Conservation (phyloP, 2,113 vertebrate genomes). For the Muntiacus reevesi region DNA sequence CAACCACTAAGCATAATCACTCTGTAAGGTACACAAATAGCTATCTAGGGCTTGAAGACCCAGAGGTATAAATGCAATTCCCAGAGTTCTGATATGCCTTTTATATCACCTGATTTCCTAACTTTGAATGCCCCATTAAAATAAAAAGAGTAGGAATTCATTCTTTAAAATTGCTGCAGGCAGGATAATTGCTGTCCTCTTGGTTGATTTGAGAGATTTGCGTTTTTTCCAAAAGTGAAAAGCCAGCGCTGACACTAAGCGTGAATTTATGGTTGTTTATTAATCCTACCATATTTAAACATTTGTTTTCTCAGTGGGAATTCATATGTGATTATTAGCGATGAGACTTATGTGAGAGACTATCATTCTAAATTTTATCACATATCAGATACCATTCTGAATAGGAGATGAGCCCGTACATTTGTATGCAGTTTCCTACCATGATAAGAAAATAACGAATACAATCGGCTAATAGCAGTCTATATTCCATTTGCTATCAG, state of each 20-base stretch:
- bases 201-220: conserved; percentile 18
- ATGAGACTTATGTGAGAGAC: conserved; percentile 59
- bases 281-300: conserved; percentile 64
- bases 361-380: conserved; percentile 77
- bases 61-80: conserved; percentile 19
- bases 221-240: conserved; percentile 39
- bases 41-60: not conserved
- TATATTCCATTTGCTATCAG: conserved; percentile 70
- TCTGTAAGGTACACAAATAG: not conserved
- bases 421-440: conserved; percentile 31
- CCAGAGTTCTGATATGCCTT: not conserved
- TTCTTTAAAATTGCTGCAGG: conserved; percentile 13
- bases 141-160: conserved; percentile 46
- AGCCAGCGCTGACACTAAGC: conserved; percentile 2
- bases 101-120: conserved; percentile 59
- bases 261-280: conserved; percentile 71
- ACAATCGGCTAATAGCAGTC: conserved; percentile 66
- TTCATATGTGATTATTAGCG: conserved; percentile 49
- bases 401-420: conserved; percentile 53
- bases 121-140: conserved; percentile 61
- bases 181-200: conserved; percentile 44
- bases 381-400: conserved; percentile 72
- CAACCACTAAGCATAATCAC: not conserved
- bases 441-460: conserved; percentile 53
- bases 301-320: conserved; percentile 75